Evolutionary conservation across 1,140 invertebrate species (phyloP), one percentile per base, ranked within the genome.

Genomic region (Dolichoris vasculosae): DNA sequence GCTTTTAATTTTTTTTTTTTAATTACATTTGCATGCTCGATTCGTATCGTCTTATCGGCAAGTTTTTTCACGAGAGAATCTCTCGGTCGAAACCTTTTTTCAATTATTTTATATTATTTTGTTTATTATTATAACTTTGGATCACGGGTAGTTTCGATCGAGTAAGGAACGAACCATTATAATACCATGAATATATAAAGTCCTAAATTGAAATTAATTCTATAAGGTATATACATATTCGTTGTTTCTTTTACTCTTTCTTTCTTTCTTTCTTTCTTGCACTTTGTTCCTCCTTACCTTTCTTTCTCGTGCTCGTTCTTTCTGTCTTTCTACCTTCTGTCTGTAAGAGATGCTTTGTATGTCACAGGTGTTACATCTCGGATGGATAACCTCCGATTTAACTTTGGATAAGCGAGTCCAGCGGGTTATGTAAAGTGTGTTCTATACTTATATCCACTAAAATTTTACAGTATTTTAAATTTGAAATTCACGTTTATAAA

Each of bases 301-400:
- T 17, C 8, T 55, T 17, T 55, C 9, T 7, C 51, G 51, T 55
- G n/a, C n/a, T n/a, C n/a, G n/a, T n/a, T n/a, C n/a, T n/a, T n/a
- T 20, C 11, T 17, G 20, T 55, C 8, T 9, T 17, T 20, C 13
- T 55, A 55, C 51, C 55, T 59, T 59, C 55, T 26, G 23, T 59
- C 23, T 67, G 32, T 35, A 35, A 0, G 32, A 67, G 32, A 67
- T 67, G 63, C 63, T 67, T 67, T 67, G 13, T 67, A 32, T 67
- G 63, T 67, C 32, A 35, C 63, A 67, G n/a, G n/a, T 67, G 32
- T 67, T 67, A 67, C 15, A 67, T 67, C 63, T 67, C 13, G 63
- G 30, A 67, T 67, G 63, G n/a, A 67, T 32, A 35, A 67, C 32
- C 63, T 32, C 63, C 35, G 63, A 67, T 67, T 67, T 67, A 17